These are phyloP conservation scores for Hephaestus fuliginosus DNA, from an alignment of 2,797 vertebrate genomes.

Conservation along the genomic window DNA sequence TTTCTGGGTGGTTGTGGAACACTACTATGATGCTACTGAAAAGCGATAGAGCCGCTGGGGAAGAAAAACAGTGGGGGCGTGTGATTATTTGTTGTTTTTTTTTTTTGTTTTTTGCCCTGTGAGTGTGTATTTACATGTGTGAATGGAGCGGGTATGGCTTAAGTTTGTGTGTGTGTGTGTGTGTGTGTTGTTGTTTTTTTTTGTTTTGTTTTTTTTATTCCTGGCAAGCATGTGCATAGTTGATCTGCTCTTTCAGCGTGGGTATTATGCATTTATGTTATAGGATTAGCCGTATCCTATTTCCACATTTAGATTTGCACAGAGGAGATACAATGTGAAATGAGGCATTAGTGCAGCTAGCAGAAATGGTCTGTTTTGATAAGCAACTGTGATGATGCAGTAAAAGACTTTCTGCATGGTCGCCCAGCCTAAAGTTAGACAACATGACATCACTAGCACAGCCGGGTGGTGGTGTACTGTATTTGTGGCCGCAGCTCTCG, in stretches of 20 bases:
- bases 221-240: constrained; percentile 76
- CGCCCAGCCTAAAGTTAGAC: constrained; percentile 68
- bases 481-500: constrained; percentile 61
- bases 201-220: constrained; percentile 27
- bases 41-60: constrained; percentile 64
- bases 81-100: constrained; percentile 51
- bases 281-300: constrained; percentile 89
- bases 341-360: constrained; percentile 92
- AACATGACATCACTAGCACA: constrained; percentile 57
- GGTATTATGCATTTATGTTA: constrained; percentile 80
- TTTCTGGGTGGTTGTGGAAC: constrained; percentile 68
- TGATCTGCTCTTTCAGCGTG: constrained; percentile 73
- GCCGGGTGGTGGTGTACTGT: constrained; percentile 78
- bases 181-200: neutral
- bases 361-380: constrained; percentile 70
- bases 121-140: constrained; percentile 72
- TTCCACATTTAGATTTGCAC: constrained; percentile 95
- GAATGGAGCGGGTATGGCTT: constrained; percentile 54
- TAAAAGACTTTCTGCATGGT: constrained; percentile 73
- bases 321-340: constrained; percentile 93
- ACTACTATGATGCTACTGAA: constrained; percentile 80
- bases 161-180: constrained; percentile 38
- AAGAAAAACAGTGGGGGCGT: constrained; percentile 59
- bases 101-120: constrained; percentile 59
- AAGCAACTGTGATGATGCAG: constrained; percentile 83